Evolutionary conservation across 2,797 vertebrate genomes (phyloP).

Genomic region (Onychomys torridus): DNA sequence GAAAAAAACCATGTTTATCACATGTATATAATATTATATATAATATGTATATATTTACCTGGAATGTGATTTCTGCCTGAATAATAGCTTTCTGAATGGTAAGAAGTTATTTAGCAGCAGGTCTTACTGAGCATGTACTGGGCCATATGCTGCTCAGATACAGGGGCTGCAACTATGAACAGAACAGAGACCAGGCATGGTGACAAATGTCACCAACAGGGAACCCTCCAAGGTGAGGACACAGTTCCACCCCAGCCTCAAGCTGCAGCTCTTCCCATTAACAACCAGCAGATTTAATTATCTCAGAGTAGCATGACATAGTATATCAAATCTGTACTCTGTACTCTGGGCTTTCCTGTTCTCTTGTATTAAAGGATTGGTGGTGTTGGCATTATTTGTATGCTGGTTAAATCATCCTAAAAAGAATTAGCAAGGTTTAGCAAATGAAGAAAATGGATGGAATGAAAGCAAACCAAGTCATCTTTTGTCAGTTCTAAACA

Average conservation of each 20-base stretch:
- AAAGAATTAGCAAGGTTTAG: not conserved
- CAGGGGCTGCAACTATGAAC: not conserved
- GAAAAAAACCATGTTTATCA: not conserved
- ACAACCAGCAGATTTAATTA: not conserved
- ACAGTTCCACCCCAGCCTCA: not conserved
- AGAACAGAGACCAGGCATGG: not conserved
- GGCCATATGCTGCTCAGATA: not conserved
- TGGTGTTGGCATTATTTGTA: not conserved
- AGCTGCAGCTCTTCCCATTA: not conserved
- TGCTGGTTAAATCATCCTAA: not conserved
- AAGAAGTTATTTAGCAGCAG: not conserved
- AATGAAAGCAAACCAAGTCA: not conserved
- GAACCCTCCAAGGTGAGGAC: not conserved
- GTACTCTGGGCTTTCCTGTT: not conserved
- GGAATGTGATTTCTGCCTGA: not conserved
- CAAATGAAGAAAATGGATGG: slow-evolving; percentile 31
- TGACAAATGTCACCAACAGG: not conserved
- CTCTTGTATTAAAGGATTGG: not conserved
- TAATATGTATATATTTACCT: not conserved
- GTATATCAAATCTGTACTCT: not conserved
- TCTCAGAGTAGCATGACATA: not conserved
- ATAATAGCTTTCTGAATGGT: slow-evolving; percentile 20
- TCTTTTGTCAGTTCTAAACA: not conserved
- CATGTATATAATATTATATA: not conserved
- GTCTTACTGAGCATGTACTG: not conserved